These are phyloP conservation scores for Dromas ardeola DNA, from an alignment of 2,113 vertebrate genomes.

Conservation along the genomic window DNA sequence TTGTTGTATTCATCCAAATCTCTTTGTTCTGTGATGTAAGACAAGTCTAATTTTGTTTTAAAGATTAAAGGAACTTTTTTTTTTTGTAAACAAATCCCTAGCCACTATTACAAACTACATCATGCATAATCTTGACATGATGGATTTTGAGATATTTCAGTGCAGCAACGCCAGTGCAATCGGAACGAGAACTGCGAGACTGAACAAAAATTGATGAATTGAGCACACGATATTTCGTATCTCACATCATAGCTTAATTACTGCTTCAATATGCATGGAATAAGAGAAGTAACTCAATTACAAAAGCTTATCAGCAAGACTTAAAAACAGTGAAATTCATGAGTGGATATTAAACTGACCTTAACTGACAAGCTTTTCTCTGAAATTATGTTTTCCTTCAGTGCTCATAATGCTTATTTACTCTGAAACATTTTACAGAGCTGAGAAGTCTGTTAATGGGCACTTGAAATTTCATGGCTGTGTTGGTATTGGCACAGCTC, in stretches of 20 bases:
- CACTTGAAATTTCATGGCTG: slow-evolving; percentile 30
- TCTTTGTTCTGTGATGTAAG: slow-evolving; percentile 31
- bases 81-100: slow-evolving; percentile 46
- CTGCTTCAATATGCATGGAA: slow-evolving; percentile 11
- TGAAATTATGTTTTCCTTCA: slow-evolving; percentile 40
- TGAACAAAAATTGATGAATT: slow-evolving; percentile 40
- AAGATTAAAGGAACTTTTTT: slow-evolving; percentile 37
- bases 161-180: slow-evolving; percentile 15
- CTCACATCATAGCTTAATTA: slow-evolving; percentile 38
- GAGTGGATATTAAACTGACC: slow-evolving; percentile 49
- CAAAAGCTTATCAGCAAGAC: slow-evolving; percentile 3
- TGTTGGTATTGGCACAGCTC: not conserved
- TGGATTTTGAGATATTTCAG: slow-evolving; percentile 53
- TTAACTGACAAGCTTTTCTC: slow-evolving; percentile 39
- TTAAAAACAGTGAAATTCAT: slow-evolving; percentile 16
- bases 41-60: slow-evolving; percentile 35
- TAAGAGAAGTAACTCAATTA: slow-evolving; percentile 36
- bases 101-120: slow-evolving; percentile 33
- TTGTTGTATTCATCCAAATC: not conserved
- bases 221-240: not conserved
- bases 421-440: not conserved
- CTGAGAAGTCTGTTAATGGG: slow-evolving; percentile 20
- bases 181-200: not conserved
- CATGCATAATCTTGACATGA: slow-evolving; percentile 61
- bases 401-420: slow-evolving; percentile 44